Evolutionary conservation across 2,888 invertebrate species (phyloP).

Genomic region (Crematogaster levior): DNA sequence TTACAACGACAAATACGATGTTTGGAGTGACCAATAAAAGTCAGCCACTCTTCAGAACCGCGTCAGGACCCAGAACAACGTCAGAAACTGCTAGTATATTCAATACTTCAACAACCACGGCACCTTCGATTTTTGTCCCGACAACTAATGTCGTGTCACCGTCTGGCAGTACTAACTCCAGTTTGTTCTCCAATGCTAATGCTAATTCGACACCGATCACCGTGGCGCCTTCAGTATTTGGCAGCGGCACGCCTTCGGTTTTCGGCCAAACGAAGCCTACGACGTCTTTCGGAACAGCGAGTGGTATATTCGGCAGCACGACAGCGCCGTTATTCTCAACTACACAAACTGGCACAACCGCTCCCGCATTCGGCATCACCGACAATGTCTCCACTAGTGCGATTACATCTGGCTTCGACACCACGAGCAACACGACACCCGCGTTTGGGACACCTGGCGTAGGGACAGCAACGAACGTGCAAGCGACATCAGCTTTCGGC

Average conservation of each 20-base stretch:
- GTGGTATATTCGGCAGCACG: slow-evolving; percentile 52
- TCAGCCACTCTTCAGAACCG: slow-evolving; percentile 57
- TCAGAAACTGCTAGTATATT: slow-evolving; percentile 21
- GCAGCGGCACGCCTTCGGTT: slow-evolving; percentile 27
- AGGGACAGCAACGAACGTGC: slow-evolving; percentile 20
- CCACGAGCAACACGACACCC: slow-evolving; percentile 36
- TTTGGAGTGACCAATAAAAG: slow-evolving; percentile 53
- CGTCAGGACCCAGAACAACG: slow-evolving; percentile 1
- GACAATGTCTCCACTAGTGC: slow-evolving; percentile 31
- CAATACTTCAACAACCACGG: slow-evolving; percentile 62
- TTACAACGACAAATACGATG: slow-evolving; percentile 27
- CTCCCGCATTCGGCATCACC: slow-evolving; percentile 27
- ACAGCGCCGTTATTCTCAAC: slow-evolving; percentile 52
- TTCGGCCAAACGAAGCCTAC: slow-evolving; percentile 60
- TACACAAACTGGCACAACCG: slow-evolving; percentile 30
- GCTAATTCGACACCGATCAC: slow-evolving; percentile 7
- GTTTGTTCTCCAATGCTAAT: slow-evolving; percentile 16
- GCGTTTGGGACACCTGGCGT: slow-evolving; percentile 37
- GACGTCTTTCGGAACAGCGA: not conserved
- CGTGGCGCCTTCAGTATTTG: slow-evolving; percentile 15
- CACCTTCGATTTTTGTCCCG: slow-evolving; percentile 63
- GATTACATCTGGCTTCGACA: slow-evolving; percentile 43
- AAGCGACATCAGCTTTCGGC: slow-evolving; percentile 35
- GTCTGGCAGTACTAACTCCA: slow-evolving; percentile 3
- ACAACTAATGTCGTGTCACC: slow-evolving; percentile 39